phyloP scores from a whole-genome alignment of 1,140 invertebrate genomes.

The Drosophila lini region DNA sequence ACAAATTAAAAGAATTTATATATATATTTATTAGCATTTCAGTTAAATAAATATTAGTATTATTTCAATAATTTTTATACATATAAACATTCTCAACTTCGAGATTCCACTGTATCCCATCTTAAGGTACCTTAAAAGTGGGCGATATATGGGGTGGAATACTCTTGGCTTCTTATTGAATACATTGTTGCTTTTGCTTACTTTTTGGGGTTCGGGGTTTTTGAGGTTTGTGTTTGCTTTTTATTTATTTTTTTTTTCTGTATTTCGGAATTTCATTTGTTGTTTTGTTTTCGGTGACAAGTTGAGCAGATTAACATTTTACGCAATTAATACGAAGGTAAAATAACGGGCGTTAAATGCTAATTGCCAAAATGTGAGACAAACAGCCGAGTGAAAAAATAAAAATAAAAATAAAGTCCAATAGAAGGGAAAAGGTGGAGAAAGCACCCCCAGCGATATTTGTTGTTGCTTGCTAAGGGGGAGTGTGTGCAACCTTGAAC shows the following conservation, averaged over 20 bases:
- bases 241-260: constrained; percentile 8
- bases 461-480: neutral
- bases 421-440: neutral
- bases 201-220: constrained; percentile 4
- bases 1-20: neutral
- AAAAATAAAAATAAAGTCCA: constrained; percentile 7
- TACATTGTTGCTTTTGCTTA: constrained; percentile 6
- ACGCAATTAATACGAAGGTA: constrained; percentile 44
- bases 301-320: constrained; percentile 59
- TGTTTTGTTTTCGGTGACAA: constrained; percentile 35
- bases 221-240: constrained; percentile 22
- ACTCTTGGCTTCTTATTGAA: neutral
- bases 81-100: neutral
- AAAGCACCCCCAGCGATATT: neutral
- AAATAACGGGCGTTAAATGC: constrained; percentile 31
- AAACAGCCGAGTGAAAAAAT: constrained; percentile 21
- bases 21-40: neutral
- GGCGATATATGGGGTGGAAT: neutral
- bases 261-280: constrained; percentile 11
- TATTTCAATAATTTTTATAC: neutral
- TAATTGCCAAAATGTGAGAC: constrained; percentile 57
- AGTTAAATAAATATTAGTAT: no score
- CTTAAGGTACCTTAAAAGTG: constrained; percentile 20
- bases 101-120: neutral
- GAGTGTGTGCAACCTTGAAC: constrained; percentile 68